These are phyloP conservation scores for Philhelius pedissequus DNA, from an alignment of 2,888 invertebrate species.

Conservation along the genomic window DNA sequence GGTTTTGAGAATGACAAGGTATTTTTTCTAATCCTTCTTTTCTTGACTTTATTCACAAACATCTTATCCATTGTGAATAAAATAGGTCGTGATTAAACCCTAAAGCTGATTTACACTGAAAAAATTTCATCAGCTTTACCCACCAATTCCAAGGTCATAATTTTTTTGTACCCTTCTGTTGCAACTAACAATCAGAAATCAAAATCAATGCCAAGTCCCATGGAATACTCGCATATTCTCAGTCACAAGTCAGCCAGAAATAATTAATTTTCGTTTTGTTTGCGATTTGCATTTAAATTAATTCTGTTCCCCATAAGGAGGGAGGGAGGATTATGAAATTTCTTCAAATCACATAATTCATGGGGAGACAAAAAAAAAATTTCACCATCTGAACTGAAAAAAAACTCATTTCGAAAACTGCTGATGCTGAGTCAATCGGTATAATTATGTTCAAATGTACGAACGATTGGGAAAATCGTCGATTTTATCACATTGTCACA, in stretches of 20 bases:
- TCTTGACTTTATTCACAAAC: neutral
- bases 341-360: neutral
- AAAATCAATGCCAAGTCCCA: neutral
- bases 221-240: neutral
- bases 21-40: too few relatives aligned
- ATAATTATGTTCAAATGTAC: neutral
- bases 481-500: constrained; percentile 32
- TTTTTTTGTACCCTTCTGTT: neutral
- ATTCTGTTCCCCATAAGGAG: neutral
- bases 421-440: neutral
- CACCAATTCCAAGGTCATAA: neutral
- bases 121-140: neutral
- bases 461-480: neutral
- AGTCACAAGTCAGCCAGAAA: neutral
- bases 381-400: neutral
- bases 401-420: constrained; percentile 1
- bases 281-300: neutral
- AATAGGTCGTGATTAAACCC: neutral
- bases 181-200: too few relatives aligned
- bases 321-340: neutral
- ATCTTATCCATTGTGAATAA: neutral
- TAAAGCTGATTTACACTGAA: neutral
- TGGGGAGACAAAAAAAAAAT: neutral
- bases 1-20: neutral
- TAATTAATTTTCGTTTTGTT: neutral